Conservation (phyloP, 2,888 invertebrate species). For the Caenorhabditis virilis region DNA sequence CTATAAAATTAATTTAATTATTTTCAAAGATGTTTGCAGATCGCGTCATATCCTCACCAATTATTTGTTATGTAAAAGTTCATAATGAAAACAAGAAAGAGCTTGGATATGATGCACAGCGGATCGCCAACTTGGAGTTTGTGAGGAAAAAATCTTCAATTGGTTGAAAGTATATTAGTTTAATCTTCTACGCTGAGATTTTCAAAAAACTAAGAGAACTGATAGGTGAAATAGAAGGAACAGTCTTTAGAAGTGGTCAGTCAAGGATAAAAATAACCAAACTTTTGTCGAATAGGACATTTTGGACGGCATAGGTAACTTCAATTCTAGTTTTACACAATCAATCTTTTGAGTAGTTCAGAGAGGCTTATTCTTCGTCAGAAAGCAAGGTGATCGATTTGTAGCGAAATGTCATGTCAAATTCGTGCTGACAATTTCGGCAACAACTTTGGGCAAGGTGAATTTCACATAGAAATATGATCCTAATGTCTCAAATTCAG, state of each 20-base stretch:
- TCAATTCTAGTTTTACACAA: too few species aligned
- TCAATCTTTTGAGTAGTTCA: slow-evolving; percentile 90
- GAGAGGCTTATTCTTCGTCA: slow-evolving; percentile 93
- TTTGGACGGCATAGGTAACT: slow-evolving; percentile 96
- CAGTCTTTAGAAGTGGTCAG: slow-evolving; percentile 81
- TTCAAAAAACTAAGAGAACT: slow-evolving; percentile 81
- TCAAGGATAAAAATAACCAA: too few species aligned
- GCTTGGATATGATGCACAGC: slow-evolving; percentile 30
- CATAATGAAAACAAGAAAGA: slow-evolving; percentile 38
- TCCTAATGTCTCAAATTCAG: too few species aligned
- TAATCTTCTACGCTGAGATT: slow-evolving; percentile 83
- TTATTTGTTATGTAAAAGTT: slow-evolving; percentile 49
- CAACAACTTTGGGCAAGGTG: too few species aligned
- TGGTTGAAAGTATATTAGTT: too few species aligned
- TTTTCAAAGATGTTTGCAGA: slow-evolving; percentile 59
- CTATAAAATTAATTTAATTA: too few species aligned
- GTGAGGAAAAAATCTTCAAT: slow-evolving; percentile 35
- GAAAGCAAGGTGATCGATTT: slow-evolving; percentile 74
- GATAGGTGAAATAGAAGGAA: slow-evolving; percentile 72
- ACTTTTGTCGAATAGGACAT: slow-evolving; percentile 83
- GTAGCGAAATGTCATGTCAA: too few species aligned
- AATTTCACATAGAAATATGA: too few species aligned
- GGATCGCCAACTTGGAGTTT: slow-evolving; percentile 34
- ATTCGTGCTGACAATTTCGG: too few species aligned
- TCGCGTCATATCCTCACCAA: slow-evolving; percentile 63